Evolutionary conservation across 2,888 invertebrate species (phyloP), one percentile per base, ranked within the genome.

Genomic region (Brenthis ino): DNA sequence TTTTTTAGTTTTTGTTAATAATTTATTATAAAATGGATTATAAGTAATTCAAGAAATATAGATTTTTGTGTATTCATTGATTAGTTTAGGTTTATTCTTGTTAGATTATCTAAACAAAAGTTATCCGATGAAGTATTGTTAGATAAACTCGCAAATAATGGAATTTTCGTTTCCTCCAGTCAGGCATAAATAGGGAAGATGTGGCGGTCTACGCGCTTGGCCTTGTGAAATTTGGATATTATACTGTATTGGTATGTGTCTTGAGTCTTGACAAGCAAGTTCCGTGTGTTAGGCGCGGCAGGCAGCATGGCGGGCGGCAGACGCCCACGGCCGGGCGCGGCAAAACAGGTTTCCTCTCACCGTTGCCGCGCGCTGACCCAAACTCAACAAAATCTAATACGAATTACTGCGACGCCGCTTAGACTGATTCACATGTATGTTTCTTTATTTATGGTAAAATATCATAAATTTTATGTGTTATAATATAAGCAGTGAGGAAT

Each of bases 321-420:
- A 86, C 89, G 86, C 89, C 81, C 77, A 78, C 78, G 73, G 76
- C 77, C 76, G 80, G 80, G 78, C 77, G 77, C 76, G 74, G 80
- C 73, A 82, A 87, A 91, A 92, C 91, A 81, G 89, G 91, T 91
- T 91, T 81, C 91, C 91, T 85, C 90, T 91, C 91, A 88, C 91
- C 82, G 57, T 69, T 57, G 61, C 67, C 47, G 58, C 55, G 64
- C 66, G 65, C 72, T 75, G 76, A 77, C 77, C 77, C 76, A 73
- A 72, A 70, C 73, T 75, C 69, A 67, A 73, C 70, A 67, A 64
- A 54, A 55, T 64, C 55, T 64, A 47, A 64, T 55, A 56, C 55
- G n/a, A 43, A 64, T 28, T 43, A 63, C 37, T 51, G n/a, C 33
- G 43, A 54, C 61, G 53, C 53, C n/a, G 37, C 20, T 20, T 43